Conservation (phyloP, 1,140 invertebrate genomes). For the Aphidius ervi region DNA sequence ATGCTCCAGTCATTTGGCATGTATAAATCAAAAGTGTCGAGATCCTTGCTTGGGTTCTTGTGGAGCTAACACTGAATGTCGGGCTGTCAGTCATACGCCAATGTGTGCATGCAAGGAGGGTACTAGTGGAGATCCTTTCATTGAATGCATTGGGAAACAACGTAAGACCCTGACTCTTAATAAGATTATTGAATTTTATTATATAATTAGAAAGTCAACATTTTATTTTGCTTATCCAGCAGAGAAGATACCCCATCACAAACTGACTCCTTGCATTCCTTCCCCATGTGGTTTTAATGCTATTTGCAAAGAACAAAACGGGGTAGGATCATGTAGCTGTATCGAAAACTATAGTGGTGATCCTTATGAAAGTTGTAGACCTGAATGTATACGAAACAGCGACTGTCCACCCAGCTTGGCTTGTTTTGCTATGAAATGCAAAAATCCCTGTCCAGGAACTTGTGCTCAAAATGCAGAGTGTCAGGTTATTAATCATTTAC, state of each 20-base stretch:
- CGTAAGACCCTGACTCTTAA: conserved; percentile 36
- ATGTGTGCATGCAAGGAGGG: conserved; percentile 55
- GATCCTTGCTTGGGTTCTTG: conserved; percentile 56
- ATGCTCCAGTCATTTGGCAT: conserved; percentile 50
- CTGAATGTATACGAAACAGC: conserved; percentile 51
- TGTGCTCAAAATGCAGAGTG: conserved; percentile 57
- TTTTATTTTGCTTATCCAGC: neutral
- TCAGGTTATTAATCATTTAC: conserved; percentile 50
- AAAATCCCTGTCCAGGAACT: conserved; percentile 54
- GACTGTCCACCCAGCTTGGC: conserved; percentile 52
- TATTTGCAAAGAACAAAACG: conserved; percentile 44
- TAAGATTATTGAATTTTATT: conserved; percentile 3
- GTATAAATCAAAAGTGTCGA: conserved; percentile 53
- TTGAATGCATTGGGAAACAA: conserved; percentile 51
- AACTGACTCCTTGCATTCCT: conserved; percentile 59
- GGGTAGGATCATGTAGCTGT: conserved; percentile 50
- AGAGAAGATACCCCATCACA: neutral
- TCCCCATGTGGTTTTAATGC: conserved; percentile 66
- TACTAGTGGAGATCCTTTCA: conserved; percentile 59
- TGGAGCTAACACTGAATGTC: conserved; percentile 51
- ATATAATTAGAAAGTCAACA: neutral
- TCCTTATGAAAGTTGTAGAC: conserved; percentile 51
- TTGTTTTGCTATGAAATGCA: conserved; percentile 54
- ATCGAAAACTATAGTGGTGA: conserved; percentile 51
- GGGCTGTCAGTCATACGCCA: conserved; percentile 57